Evolutionary conservation across 2,113 vertebrate genomes (phyloP), one percentile per base, ranked within the genome.

Genomic region (Chaenogobius annularis): DNA sequence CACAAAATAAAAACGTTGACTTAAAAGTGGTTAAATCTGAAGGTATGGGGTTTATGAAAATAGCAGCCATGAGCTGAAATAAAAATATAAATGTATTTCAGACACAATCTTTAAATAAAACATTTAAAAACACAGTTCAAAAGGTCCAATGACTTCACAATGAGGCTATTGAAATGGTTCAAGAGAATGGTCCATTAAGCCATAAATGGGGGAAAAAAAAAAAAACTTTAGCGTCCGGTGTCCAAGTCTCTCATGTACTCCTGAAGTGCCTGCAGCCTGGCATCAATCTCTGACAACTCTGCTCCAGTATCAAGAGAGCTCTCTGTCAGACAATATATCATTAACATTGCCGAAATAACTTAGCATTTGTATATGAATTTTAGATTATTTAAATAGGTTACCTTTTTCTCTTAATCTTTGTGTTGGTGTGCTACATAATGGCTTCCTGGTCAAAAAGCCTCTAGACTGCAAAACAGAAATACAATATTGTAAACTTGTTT

Each of bases 201-300:
- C 43, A 59, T 15, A n/a, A 40, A 14, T 35, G n/a, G n/a, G n/a
- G n/a, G n/a, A 63, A 31, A 31, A 4, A 31, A 31, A 31, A 1
- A 31, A 31, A 31, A 31, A 4, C 26, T 31, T 31, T 87, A 97
- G 5, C 90, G 92, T 69, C 85, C 80, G 0, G 94, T 96, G 74
- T 95, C 95, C 75, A 98, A 88, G 48, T 93, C 94, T 74, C 93
- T 94, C 96, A 98, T 97, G 90, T 97, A 98, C 9, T 96, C 96
- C 91, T 98, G 96, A 74, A 98, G 90, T 0, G 96, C 97, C 86
- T 95, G 95, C 65, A 98, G 91, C 43, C 97, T 93, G 11, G 95
- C 95, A 0, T 98, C 96, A 0, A 98, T 97, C 83, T 97, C 96
- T 0, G 96, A 96, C 72, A 97, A 92, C 79, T 97, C 95, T 1